Base-by-base conservation (phyloP, 64 coral and sea anemone species). In the Dendronephthya gigantea region DNA sequence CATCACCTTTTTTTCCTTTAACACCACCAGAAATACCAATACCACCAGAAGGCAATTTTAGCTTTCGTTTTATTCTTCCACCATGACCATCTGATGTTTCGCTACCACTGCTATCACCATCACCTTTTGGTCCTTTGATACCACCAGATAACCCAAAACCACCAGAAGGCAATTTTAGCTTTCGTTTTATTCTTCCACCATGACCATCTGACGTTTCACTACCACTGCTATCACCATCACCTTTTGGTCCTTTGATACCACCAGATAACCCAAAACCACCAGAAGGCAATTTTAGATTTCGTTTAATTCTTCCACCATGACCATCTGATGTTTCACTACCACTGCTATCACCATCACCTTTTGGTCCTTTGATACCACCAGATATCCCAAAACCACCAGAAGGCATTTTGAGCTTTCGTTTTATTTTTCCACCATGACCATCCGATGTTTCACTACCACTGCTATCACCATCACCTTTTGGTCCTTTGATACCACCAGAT, bases 361-460 rank as follows among this genome's bases (percentile, higher is more conserved):
- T 16, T 33, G 19, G 19, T 13, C 9, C 2, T 79, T 35, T 79
- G 7, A 17, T 1, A 79, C 37, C 32, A 36, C 29, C 36, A 34
- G 72, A 39, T 12, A 79, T 3, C 4, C 72, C 72, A 39, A 29
- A 29, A 36, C 36, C 72, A 79, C 29, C 72, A 0, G 36, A 19
- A 12, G 72, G 72, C 36, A 15, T 34, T 34, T 79, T 39, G 36
- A 79, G 15, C 36, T 79, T 79, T 19, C 36, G 30, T 35, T 79
- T 79, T 79, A 17, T 36, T 19, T 19, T 30, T 29, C 36, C 72
- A 8, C 36, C 72, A 17, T 29, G 30, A 9, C 36, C 72, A 79
- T 79, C 72, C 15, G 72, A 79, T 10, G 72, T 36, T 12, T 79
- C 72, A 19, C 72, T 79, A 6, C 72, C 72, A 79, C 72, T 79